These are phyloP conservation scores for Manis javanica DNA, from an alignment of 2,797 vertebrate species.

Conservation along the genomic window DNA sequence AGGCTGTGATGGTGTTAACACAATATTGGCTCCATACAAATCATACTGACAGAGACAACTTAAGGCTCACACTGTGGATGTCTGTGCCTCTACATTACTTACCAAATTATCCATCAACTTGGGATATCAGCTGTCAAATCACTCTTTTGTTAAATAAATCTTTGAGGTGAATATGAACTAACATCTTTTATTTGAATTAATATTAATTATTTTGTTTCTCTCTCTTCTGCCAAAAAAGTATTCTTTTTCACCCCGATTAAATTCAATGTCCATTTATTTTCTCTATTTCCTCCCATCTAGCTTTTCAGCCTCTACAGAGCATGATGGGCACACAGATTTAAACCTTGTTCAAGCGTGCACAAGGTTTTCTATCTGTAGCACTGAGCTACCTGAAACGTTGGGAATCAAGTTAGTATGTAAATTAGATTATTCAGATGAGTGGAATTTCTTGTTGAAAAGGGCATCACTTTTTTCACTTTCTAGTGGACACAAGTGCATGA, in stretches of 20 bases:
- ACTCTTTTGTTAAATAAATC: background rate
- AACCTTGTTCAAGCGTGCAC: background rate
- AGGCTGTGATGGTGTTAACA: conserved; percentile 64
- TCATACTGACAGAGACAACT: background rate
- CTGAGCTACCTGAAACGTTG: background rate
- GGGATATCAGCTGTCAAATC: conserved; percentile 1
- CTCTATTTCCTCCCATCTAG: background rate
- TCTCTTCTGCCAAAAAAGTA: background rate
- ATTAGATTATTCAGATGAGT: background rate
- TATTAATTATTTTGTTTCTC: background rate
- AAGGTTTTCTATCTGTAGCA: background rate
- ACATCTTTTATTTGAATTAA: background rate
- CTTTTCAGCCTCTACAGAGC: background rate
- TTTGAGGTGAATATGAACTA: background rate
- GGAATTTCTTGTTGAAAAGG: background rate
- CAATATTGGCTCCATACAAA: background rate
- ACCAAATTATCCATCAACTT: conserved; percentile 21
- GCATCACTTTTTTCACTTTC: background rate
- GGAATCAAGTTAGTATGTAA: background rate
- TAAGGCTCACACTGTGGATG: conserved; percentile 40
- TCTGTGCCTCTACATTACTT: conserved; percentile 51
- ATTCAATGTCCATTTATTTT: background rate
- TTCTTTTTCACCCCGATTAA: background rate
- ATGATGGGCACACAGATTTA: background rate
- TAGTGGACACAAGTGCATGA: background rate